Base-by-base conservation (phyloP, 2,888 invertebrate species). In the Pristionchus exspectatus region DNA sequence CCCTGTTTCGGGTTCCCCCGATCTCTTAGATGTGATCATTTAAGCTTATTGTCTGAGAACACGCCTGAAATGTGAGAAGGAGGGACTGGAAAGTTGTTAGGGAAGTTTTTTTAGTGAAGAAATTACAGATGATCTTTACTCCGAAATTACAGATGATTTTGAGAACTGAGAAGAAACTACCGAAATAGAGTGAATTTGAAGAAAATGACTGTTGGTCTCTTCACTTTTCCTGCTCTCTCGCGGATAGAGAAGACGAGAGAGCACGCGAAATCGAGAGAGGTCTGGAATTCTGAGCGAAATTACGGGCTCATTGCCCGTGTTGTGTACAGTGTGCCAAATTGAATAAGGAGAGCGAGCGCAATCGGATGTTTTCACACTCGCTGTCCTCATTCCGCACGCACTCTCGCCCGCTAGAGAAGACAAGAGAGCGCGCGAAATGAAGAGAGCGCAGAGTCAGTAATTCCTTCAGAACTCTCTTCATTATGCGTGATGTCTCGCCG, bases 321-420 rank as follows among this genome's bases (percentile, higher is more conserved):
- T 74, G 21, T 74, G 74, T 74, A 30, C 33, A 21, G 74, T 74
- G n/a, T 24, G 63, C 56, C 74, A 74, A 74, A 74, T 74, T 74
- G 74, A 74, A 74, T 74, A 74, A 38, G 74, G 72, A 33, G 74
- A 38, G 74, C 21, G 74, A 38, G 74, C 30, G 74, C 74, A 74
- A 74, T 74, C 74, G 74, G 74, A 74, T 81, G 50, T 81, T 81
- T 81, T 81, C 21, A 27, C n/a, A n/a, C 50, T 27, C 81, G 7
- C 33, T 33, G 33, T 72, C 72, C 7, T 27, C 24, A 24, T 69
- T 30, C 27, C 12, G 24, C 69, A 9, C 69, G 12, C 30, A 50
- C 77, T 77, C 50, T 44, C 74, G 33, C n/a, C 74, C 7, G 38
- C 30, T 30, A 24, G 24, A 27, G 14, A 5, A 14, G 27, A 30